These are phyloP conservation scores for Laodelphax striatellus DNA, from an alignment of 1,140 invertebrate species.

Conservation along the genomic window DNA sequence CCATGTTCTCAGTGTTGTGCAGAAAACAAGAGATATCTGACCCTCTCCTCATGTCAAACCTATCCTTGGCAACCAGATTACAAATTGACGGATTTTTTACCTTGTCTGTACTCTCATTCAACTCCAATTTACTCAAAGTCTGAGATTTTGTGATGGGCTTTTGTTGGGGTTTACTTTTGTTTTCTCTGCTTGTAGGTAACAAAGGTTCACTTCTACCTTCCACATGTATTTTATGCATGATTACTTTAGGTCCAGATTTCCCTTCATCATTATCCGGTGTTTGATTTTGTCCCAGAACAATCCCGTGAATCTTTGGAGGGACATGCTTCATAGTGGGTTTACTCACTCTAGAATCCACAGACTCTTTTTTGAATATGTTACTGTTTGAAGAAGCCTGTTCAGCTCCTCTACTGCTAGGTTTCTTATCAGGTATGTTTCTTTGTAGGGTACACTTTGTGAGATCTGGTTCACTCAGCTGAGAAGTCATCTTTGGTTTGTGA, in stretches of 20 bases:
- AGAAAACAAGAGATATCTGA: constrained; percentile 58
- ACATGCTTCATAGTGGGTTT: neutral
- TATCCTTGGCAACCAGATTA: neutral
- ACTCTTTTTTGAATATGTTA: neutral
- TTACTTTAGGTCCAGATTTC: constrained; percentile 7
- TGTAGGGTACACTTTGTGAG: neutral
- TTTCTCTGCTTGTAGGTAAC: neutral
- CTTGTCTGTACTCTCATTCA: neutral
- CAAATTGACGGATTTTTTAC: neutral
- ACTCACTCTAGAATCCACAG: neutral
- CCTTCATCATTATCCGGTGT: neutral
- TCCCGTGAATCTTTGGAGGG: constrained; percentile 8
- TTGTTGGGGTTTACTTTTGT: neutral
- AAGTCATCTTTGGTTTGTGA: neutral
- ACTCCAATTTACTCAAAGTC: neutral
- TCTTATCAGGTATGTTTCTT: neutral
- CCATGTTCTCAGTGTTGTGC: constrained; percentile 37
- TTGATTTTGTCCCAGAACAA: constrained; percentile 8
- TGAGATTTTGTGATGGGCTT: neutral
- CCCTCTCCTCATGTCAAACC: constrained; percentile 48
- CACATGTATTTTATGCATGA: constrained; percentile 14
- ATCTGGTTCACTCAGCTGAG: neutral
- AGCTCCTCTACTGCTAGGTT: neutral
- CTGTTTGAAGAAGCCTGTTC: neutral
- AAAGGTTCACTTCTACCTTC: constrained; percentile 2